A percentile compares a stretch with the other conserved stretches of the same genome.
Conservation (phyloP, 2,888 invertebrate genomes). For the Alcis repandata region DNA sequence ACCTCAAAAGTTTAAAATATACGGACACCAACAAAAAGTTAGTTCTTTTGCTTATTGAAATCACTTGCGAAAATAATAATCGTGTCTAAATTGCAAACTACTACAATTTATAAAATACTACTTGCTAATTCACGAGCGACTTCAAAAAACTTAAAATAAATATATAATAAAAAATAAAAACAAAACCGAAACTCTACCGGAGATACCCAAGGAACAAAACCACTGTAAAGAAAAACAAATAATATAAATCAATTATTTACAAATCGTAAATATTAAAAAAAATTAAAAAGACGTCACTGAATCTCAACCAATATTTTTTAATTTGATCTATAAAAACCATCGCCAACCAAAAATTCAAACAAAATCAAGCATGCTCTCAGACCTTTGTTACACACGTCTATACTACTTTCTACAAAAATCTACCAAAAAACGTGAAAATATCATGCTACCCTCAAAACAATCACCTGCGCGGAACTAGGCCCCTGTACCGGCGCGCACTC, state of each 20-base stretch:
- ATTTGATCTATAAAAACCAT: not conserved
- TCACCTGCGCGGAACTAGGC: slow-evolving; percentile 63
- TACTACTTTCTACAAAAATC: slow-evolving; percentile 26
- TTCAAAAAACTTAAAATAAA: slow-evolving; percentile 53
- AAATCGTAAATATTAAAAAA: slow-evolving; percentile 34
- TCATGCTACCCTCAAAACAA: slow-evolving; percentile 41
- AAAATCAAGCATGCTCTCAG: slow-evolving; percentile 49
- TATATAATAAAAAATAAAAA: slow-evolving; percentile 55
- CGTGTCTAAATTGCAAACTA: not conserved
- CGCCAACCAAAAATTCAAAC: slow-evolving; percentile 3
- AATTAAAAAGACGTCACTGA: slow-evolving; percentile 13
- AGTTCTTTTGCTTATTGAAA: slow-evolving; percentile 61
- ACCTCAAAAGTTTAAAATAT: slow-evolving; percentile 36
- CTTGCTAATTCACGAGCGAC: slow-evolving; percentile 57
- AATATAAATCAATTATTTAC: slow-evolving; percentile 55
- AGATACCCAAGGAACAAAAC: slow-evolving; percentile 80
- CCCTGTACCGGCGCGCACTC: slow-evolving; percentile 63
- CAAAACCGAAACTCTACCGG: slow-evolving; percentile 79
- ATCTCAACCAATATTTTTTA: slow-evolving; percentile 7
- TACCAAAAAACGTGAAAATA: slow-evolving; percentile 3
- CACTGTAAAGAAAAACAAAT: slow-evolving; percentile 72
- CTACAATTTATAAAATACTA: slow-evolving; percentile 21
- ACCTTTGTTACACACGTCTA: slow-evolving; percentile 40
- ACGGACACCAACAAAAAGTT: slow-evolving; percentile 62
- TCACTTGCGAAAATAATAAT: slow-evolving; percentile 56